Conservation (phyloP, 2,113 vertebrate genomes). For the Poeciliopsis prolifica region DNA sequence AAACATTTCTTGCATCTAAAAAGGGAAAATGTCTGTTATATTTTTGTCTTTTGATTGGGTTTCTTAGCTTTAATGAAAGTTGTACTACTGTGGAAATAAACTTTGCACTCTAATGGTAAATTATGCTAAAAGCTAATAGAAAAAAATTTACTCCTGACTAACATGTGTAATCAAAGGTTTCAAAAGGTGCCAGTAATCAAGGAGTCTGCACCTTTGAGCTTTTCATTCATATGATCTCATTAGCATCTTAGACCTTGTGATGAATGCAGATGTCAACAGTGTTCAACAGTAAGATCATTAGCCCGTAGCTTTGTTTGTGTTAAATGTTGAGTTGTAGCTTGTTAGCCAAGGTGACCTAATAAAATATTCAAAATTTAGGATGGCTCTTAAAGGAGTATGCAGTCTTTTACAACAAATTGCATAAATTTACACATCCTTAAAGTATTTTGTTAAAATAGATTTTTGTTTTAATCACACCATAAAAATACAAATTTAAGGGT, state of each 20-base stretch:
- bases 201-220: slow-evolving; percentile 11
- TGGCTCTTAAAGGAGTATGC: neutral
- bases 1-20: neutral
- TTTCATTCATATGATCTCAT: slow-evolving; percentile 34
- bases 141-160: neutral
- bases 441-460: neutral
- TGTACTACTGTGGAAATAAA: slow-evolving; percentile 3
- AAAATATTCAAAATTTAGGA: neutral
- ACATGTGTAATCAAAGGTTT: neutral
- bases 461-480: too few relatives aligned
- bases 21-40: neutral
- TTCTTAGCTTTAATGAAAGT: neutral
- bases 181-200: slow-evolving; percentile 14
- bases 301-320: slow-evolving; percentile 35
- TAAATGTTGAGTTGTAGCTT: slow-evolving; percentile 18
- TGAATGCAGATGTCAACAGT: slow-evolving; percentile 26
- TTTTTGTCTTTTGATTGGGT: neutral
- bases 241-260: slow-evolving; percentile 39
- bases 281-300: slow-evolving; percentile 23
- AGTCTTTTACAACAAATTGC: neutral
- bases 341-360: slow-evolving; percentile 6
- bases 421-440: neutral
- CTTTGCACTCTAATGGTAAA: too few relatives aligned
- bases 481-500: too few relatives aligned
- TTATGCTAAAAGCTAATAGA: neutral